Evolutionary conservation across 2,797 vertebrate genomes (phyloP).

Genomic region (Pangasius macronema): DNA sequence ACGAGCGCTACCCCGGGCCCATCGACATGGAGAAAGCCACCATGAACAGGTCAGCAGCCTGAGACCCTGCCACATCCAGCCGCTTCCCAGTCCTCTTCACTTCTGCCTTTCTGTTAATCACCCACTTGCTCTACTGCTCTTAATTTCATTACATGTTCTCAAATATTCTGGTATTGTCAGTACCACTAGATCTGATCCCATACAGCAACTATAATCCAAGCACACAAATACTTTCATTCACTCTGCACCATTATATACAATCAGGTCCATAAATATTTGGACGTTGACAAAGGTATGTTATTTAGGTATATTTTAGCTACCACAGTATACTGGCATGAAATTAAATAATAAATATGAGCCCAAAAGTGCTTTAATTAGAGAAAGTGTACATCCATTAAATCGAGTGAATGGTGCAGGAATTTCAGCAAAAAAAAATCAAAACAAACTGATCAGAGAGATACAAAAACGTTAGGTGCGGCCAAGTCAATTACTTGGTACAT

Average conservation of each 20-base stretch:
- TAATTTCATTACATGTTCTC: neutral
- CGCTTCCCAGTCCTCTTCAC: neutral
- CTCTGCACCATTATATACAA: neutral
- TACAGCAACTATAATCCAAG: neutral
- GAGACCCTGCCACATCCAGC: neutral
- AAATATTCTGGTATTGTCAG: neutral
- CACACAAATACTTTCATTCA: neutral
- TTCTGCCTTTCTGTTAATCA: neutral
- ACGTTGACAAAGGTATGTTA: neutral
- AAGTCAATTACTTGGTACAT: neutral
- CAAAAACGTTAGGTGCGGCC: too few species aligned
- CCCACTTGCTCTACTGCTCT: neutral
- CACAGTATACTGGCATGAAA: too few species aligned
- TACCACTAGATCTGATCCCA: neutral
- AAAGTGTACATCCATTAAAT: neutral
- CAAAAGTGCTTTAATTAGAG: neutral
- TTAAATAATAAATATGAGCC: neutral
- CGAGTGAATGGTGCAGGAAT: neutral
- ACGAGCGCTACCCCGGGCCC: slow-evolving; percentile 75
- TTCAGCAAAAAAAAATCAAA: neutral
- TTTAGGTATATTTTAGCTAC: too few species aligned
- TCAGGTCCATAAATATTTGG: neutral
- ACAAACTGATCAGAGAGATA: too few species aligned
- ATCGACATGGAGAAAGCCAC: slow-evolving; percentile 82
- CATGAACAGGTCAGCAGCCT: slow-evolving; percentile 81